Conservation (phyloP, 2,797 vertebrate genomes). For the Hydrophis major region DNA sequence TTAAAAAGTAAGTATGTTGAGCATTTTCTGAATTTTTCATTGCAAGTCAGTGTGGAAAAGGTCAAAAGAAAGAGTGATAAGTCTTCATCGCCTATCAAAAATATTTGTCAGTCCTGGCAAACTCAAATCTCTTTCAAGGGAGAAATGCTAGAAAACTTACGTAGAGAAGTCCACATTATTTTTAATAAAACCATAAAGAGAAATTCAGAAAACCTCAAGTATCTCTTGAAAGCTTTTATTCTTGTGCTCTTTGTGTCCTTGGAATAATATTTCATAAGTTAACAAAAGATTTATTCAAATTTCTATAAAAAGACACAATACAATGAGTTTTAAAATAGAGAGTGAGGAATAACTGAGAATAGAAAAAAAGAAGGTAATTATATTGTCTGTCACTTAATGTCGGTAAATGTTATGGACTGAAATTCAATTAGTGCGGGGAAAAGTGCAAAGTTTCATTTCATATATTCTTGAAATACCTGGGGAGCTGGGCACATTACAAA, state of each 20-base stretch:
- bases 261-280: slow-evolving; percentile 67
- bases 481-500: background rate
- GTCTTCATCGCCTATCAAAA: background rate
- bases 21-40: background rate
- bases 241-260: slow-evolving; percentile 56
- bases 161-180: slow-evolving; percentile 22
- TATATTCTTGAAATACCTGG: slow-evolving; percentile 48
- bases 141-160: slow-evolving; percentile 57
- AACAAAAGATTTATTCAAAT: slow-evolving; percentile 68
- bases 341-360: slow-evolving; percentile 20
- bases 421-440: slow-evolving; percentile 59
- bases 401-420: slow-evolving; percentile 59
- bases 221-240: slow-evolving; percentile 43
- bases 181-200: slow-evolving; percentile 39
- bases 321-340: slow-evolving; percentile 62
- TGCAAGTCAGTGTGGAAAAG: background rate
- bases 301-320: slow-evolving; percentile 61
- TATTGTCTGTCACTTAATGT: slow-evolving; percentile 50
- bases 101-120: background rate
- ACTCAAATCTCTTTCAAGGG: slow-evolving; percentile 47
- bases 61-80: background rate
- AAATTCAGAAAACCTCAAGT: background rate
- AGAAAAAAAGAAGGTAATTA: slow-evolving; percentile 61
- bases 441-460: slow-evolving; percentile 55
- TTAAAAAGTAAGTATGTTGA: background rate